These are phyloP conservation scores for Poecilia velifera DNA, from an alignment of 2,797 vertebrate genomes.

Conservation along the genomic window DNA sequence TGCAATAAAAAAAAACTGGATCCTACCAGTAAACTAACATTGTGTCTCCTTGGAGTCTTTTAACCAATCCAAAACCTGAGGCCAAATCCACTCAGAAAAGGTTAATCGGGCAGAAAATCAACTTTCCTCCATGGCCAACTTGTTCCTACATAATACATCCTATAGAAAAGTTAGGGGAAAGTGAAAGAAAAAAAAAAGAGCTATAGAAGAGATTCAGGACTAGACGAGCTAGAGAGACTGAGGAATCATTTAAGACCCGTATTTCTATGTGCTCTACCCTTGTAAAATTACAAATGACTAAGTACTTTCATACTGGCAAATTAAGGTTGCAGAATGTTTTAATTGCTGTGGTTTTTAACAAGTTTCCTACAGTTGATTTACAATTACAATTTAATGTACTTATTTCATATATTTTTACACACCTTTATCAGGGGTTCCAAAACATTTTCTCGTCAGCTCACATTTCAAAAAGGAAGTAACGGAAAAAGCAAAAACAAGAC, in stretches of 20 bases:
- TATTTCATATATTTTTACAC: background rate
- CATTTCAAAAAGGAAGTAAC: background rate
- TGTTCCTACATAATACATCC: background rate
- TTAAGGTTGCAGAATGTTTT: background rate
- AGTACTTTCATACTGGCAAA: background rate
- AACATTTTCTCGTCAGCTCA: background rate
- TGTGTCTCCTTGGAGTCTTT: background rate
- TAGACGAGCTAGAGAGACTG: background rate
- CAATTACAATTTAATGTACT: background rate
- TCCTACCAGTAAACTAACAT: background rate
- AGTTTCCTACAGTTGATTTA: background rate
- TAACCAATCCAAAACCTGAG: background rate
- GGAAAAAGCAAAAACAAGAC: background rate
- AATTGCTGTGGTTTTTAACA: background rate
- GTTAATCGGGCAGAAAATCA: slow-evolving; percentile 1
- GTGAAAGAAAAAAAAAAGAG: background rate
- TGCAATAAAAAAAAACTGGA: too few relatives aligned
- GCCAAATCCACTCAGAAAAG: background rate
- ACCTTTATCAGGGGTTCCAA: background rate
- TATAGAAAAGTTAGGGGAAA: background rate
- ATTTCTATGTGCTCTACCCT: background rate
- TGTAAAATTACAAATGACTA: background rate
- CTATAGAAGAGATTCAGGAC: background rate
- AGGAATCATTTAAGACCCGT: background rate
- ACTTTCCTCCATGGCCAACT: background rate